These are phyloP conservation scores for Neosalanx taihuensis DNA, from an alignment of 2,797 vertebrate species.

Conservation along the genomic window DNA sequence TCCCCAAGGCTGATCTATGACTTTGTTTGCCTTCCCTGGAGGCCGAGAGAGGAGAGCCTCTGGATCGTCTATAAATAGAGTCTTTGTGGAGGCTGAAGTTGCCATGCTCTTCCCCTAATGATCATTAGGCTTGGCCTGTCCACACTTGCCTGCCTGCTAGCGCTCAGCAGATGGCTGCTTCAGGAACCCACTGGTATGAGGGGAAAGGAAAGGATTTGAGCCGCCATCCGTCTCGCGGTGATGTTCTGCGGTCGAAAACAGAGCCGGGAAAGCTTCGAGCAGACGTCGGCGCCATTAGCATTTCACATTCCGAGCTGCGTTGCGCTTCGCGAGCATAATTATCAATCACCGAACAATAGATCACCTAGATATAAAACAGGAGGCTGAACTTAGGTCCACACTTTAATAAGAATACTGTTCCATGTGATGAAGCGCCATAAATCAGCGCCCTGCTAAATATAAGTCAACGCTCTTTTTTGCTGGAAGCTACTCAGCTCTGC, in stretches of 20 bases:
- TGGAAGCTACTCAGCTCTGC: not conserved
- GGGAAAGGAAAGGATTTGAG: slow-evolving; percentile 14
- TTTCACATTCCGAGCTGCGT: slow-evolving; percentile 50
- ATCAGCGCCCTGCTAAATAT: slow-evolving; percentile 48
- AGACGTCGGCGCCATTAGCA: slow-evolving; percentile 49
- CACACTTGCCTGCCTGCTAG: slow-evolving; percentile 2
- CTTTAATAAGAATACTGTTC: slow-evolving; percentile 68
- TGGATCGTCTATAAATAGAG: slow-evolving; percentile 63
- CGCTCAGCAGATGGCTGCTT: too few relatives aligned
- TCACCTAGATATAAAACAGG: slow-evolving; percentile 52
- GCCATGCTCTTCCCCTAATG: slow-evolving; percentile 52
- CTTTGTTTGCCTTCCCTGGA: slow-evolving; percentile 57
- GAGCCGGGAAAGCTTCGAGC: too few relatives aligned
- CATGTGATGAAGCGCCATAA: slow-evolving; percentile 63
- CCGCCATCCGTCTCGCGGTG: slow-evolving; percentile 27
- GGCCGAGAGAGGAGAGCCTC: slow-evolving; percentile 43
- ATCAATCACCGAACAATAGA: slow-evolving; percentile 63
- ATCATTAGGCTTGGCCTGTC: slow-evolving; percentile 59
- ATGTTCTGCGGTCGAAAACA: slow-evolving; percentile 32
- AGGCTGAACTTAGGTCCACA: slow-evolving; percentile 55
- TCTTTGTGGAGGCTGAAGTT: slow-evolving; percentile 38
- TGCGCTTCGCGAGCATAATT: slow-evolving; percentile 48
- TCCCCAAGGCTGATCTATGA: slow-evolving; percentile 63
- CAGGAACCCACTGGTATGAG: not conserved
- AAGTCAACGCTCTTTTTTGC: slow-evolving; percentile 17